A percentile compares a stretch with the other conserved stretches of the same genome.
Conservation (phyloP, 2,797 vertebrate species). For the Alcedo quadribrachys region DNA sequence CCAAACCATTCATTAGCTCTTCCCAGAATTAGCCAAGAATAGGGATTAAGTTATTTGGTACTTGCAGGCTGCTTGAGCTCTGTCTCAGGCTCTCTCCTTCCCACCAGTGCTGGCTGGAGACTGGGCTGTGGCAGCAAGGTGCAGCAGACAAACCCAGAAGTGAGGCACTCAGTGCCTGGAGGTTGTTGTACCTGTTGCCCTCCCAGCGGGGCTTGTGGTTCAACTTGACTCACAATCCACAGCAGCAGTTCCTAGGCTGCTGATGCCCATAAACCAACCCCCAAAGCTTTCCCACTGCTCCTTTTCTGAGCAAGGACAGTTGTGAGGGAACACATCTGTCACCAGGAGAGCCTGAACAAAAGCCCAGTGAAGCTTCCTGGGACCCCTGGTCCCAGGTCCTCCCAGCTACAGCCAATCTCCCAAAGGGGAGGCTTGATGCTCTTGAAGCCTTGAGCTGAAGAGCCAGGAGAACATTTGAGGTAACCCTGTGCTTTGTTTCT, state of each 20-base stretch:
- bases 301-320: not conserved
- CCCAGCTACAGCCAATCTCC: not conserved
- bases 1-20: accelerated
- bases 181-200: not conserved
- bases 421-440: accelerated
- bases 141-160: not conserved
- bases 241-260: not conserved
- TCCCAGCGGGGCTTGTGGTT: not conserved
- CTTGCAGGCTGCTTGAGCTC: not conserved
- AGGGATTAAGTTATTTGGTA: not conserved
- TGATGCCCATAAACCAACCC: not conserved
- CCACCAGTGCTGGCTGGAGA: not conserved
- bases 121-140: not conserved
- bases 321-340: not conserved
- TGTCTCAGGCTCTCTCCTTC: not conserved
- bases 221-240: not conserved
- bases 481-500: not conserved
- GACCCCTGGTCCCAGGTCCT: not conserved
- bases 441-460: not conserved
- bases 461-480: not conserved
- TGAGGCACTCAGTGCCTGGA: accelerated
- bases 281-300: not conserved
- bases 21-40: not conserved
- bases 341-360: not conserved
- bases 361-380: not conserved